A percentile compares a stretch with the other conserved stretches of the same genome.
Evolutionary conservation across 2,113 vertebrate genomes (phyloP).

Genomic region (Halichoeres trimaculatus): DNA sequence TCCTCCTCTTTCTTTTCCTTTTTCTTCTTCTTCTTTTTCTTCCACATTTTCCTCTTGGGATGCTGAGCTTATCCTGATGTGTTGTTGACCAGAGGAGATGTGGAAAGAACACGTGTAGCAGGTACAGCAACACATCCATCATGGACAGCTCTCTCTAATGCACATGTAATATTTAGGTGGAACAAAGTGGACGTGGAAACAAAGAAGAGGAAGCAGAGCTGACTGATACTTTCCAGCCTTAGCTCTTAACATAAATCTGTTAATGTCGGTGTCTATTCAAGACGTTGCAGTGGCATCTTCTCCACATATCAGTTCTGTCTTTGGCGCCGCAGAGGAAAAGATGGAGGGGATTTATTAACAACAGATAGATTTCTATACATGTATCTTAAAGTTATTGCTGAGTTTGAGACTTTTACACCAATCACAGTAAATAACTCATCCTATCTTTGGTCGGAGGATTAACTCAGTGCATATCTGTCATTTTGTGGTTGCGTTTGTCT

Average conservation of each 20-base stretch:
- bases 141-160: conserved; percentile 27
- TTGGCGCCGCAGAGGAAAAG: background rate
- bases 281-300: background rate
- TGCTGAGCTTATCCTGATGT: conserved; percentile 1
- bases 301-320: background rate
- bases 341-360: no score
- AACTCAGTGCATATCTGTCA: conserved; percentile 21
- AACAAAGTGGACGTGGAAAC: conserved; percentile 13
- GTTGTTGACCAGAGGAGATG: conserved; percentile 2
- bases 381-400: background rate
- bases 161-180: conserved; percentile 58
- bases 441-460: background rate
- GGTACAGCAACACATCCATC: conserved; percentile 26
- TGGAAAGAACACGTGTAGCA: conserved; percentile 18
- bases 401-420: background rate
- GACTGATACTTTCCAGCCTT: background rate
- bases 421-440: background rate
- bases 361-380: no score
- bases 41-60: background rate
- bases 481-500: background rate
- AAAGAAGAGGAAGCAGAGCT: conserved; percentile 6
- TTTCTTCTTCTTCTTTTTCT: background rate
- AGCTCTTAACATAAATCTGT: background rate
- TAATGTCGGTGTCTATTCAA: background rate
- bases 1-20: no score